Base-by-base conservation (phyloP, 2,888 invertebrate genomes). In the Chloroclystis v-ata region DNA sequence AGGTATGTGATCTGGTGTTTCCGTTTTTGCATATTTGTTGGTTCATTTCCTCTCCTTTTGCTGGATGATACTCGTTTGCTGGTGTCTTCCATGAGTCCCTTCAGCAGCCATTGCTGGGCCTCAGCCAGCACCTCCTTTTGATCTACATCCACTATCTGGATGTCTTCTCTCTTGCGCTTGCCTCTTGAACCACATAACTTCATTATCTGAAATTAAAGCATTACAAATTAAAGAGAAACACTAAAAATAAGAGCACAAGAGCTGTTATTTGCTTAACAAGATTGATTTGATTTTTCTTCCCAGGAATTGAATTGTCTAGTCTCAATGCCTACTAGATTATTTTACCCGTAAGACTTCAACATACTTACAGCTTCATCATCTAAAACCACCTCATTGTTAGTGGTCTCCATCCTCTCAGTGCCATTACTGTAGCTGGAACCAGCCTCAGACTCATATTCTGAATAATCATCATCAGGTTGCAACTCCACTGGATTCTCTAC, bases 1-100 rank as follows among this genome's bases (percentile, higher is more conserved):
- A 98, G 89, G 78, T 97, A 98, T 1, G 97, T 98, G 62, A 98
- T 98, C 88, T 98, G 98, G 89, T 98, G 97, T 78, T 98, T 98
- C 59, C 93, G 90, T 59, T 92, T 91, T 43, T 95, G 94, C 58
- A 91, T 91, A 7, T 87, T 88, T n/a, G 92, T 91, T 0, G 93
- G 92, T 59, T 73, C 89, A 71, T 78, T 89, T 70, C 69, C 90
- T 80, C 63, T 84, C 87, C 75, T 89, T 90, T 82, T 90, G 73
- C 89, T 72, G 57, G 85, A 71, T 46, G 76, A 89, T 66, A 71
- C 87, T 55, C 78, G 85, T 77, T 62, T 88, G 61, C 56, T 90
- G 55, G 91, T 92, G 37, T 92, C 92, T 56, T 95, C 93, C 51
- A 94, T 92, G 28, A 95, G 76, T 0, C 94, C 93, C 62, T 95